Base-by-base conservation (phyloP, 2,797 vertebrate genomes). In the Tachyglossus aculeatus region DNA sequence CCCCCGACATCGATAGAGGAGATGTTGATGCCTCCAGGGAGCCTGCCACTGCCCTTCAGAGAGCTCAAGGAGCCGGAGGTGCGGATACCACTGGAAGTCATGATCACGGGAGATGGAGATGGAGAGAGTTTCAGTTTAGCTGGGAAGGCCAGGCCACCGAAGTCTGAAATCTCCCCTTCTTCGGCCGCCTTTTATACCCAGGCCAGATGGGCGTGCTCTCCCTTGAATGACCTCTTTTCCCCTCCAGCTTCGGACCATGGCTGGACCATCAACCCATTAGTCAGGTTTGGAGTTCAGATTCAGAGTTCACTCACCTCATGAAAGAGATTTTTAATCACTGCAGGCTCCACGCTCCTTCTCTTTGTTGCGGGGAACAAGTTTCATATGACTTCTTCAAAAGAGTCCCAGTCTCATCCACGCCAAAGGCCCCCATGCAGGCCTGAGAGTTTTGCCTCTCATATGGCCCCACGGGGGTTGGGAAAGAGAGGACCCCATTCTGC, bases 241-340 rank as follows among this genome's bases (percentile, higher is more conserved):
- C 55, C 47, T n/a, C n/a, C 57, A 47, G 64, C 31, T 50, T 32
- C 31, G 14, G 4, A 14, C 36, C 62, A 34, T 34, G 38, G 25
- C 15, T 40, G 41, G 27, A 15, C 14, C 3, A 21, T 50, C 40
- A 51, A 48, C 60, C 37, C 54, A 37, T 78, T 67, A 73, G 45
- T 74, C 62, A 67, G 66, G 25, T 73, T 24, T 29, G 31, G 31
- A 22, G 40, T 71, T 62, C 45, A 22, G 11, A 47, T 41, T 37
- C 48, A 22, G 63, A 40, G 39, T 54, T 63, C 45, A n/a, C 40
- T 67, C 3, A 12, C 29, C 54, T 70, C 50, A 5, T 73, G 48
- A 78, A 72, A 74, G 27, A 3, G 57, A 67, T 22, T 47, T n/a
- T 60, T 53, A 60, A 14, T 40, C 62, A 60, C 33, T 39, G 32